phyloP scores from a whole-genome alignment of 2,797 vertebrate genomes.

The Aphelocoma californica region DNA sequence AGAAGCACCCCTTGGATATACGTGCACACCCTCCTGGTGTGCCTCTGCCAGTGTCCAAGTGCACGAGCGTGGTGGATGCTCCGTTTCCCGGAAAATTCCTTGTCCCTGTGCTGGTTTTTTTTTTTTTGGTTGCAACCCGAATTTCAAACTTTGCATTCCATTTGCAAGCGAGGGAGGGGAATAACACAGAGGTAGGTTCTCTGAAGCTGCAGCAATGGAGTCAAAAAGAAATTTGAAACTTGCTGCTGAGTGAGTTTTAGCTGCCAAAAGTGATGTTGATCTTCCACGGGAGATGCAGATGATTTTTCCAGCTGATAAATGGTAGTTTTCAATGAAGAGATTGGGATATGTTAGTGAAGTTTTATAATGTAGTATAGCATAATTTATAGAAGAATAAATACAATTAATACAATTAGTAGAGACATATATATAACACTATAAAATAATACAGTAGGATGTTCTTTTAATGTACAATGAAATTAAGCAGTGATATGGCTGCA shows the following conservation, averaged over 20 bases:
- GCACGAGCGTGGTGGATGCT: fast-evolving
- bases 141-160: fast-evolving
- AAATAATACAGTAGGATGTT: not conserved
- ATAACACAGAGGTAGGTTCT: fast-evolving
- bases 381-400: not conserved
- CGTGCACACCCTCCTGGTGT: fast-evolving
- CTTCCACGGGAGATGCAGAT: not conserved
- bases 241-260: not conserved
- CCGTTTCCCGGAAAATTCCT: not conserved
- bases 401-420: not conserved
- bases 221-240: not conserved
- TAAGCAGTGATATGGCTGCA: not conserved
- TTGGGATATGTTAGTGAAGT: not conserved
- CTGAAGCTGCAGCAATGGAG: not conserved
- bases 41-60: fast-evolving
- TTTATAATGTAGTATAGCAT: too few relatives aligned
- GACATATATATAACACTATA: not conserved
- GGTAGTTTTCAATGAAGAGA: not conserved
- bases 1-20: fast-evolving
- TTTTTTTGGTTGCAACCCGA: not conserved
- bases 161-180: not conserved
- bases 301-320: not conserved
- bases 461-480: not conserved
- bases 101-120: not conserved
- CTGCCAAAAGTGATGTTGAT: not conserved